Base-by-base conservation (phyloP, 2,888 invertebrate species). In the Erebia aethiops region DNA sequence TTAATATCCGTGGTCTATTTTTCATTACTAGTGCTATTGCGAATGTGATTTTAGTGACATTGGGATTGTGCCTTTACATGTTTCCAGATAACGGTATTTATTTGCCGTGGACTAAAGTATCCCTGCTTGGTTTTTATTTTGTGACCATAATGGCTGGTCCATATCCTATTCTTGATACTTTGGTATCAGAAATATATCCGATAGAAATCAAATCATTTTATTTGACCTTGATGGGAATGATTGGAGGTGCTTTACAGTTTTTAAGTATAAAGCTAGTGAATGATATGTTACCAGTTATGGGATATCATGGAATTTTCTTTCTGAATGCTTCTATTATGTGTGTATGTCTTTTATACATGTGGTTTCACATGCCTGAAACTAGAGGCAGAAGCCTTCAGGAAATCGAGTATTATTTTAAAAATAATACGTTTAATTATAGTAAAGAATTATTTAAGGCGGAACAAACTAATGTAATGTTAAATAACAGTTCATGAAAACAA, bases 351-450 rank as follows among this genome's bases (percentile, higher is more conserved):
- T 56, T 68, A 1, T 80, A 77, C 57, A 63, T 81, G 7, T 82
- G 80, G 78, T 14, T 76, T 16, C 74, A 74, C 64, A 66, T 83
- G 66, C 81, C 82, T 0, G 82, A 83, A 74, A 83, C 82, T 0
- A 82, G 79, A 68, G 80, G 79, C 0, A 76, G 77, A 58, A 81
- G 79, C n/a, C 69, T 83, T 60, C 80, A 81, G 61, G 81, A 83
- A 74, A 80, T 82, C 2, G 83, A 82, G 56, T 57, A 79, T 61
- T 80, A 74, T 69, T 80, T 82, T 16, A 79, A 78, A 54, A 78
- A 80, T 63, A 51, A 66, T 51, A 56, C 66, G 16, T 56, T 66
- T 26, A 46, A 57, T 26, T 67, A 67, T 46, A 57, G 35, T 49
- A 18, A 58, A 46, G 56, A 67, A 56, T 56, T 57, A 18, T 57